Percentiles rank a stretch among this genome's conserved stretches.
Conservation (phyloP, 2,888 invertebrate species). For the Caradrina kadenii region DNA sequence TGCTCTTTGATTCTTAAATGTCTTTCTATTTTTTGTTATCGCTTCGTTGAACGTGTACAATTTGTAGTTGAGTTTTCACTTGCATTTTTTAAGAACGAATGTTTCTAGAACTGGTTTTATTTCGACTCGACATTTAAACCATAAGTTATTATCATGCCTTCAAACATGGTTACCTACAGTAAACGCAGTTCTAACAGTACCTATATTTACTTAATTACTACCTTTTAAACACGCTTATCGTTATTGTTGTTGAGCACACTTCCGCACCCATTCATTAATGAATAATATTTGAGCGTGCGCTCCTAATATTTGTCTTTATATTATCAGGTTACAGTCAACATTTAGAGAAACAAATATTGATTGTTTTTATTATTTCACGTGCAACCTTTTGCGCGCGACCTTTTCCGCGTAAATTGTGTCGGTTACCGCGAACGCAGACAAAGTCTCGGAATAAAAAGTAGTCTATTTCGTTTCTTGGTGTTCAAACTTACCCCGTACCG, state of each 20-base stretch:
- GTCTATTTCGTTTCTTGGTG: too few species aligned
- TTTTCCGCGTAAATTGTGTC: too few species aligned
- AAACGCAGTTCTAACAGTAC: not conserved
- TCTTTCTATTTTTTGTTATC: not conserved
- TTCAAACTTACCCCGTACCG: too few species aligned
- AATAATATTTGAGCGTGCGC: conserved; percentile 11
- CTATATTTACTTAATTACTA: not conserved
- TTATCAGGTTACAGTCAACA: not conserved
- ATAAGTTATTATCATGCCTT: not conserved
- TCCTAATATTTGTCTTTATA: not conserved
- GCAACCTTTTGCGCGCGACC: not conserved
- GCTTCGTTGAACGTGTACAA: not conserved
- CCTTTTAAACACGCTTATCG: not conserved
- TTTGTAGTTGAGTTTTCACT: too few species aligned
- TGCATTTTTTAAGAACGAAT: too few species aligned
- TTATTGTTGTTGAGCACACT: not conserved
- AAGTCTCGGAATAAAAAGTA: too few species aligned
- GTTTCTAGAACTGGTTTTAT: not conserved
- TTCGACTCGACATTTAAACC: not conserved
- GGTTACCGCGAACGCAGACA: too few species aligned
- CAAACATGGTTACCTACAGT: too few species aligned
- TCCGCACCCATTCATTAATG: not conserved
- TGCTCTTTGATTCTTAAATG: too few species aligned
- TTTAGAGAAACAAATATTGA: conserved; percentile 3
- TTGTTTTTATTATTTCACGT: conserved; percentile 8